Conservation (phyloP, 2,888 invertebrate species). For the Microctonus brassicae region DNA sequence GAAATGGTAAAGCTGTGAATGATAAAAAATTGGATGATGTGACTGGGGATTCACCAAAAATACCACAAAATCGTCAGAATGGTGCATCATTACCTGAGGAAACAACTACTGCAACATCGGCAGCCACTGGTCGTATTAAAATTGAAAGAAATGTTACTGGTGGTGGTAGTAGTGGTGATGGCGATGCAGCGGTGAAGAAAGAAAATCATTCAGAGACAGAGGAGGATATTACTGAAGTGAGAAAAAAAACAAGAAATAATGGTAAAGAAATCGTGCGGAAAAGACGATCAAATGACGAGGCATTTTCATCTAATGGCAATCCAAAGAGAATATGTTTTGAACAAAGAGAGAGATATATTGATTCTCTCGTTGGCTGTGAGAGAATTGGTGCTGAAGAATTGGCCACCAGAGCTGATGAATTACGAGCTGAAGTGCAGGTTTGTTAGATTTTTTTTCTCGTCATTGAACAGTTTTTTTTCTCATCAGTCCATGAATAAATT, state of each 20-base stretch:
- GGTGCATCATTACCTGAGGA: slow-evolving; percentile 66
- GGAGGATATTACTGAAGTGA: slow-evolving; percentile 32
- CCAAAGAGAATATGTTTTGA: slow-evolving; percentile 61
- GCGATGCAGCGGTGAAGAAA: slow-evolving; percentile 39
- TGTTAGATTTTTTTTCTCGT: neutral
- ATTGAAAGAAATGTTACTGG: slow-evolving; percentile 25
- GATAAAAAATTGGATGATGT: slow-evolving; percentile 58
- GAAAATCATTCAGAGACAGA: slow-evolving; percentile 48
- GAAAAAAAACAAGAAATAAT: slow-evolving; percentile 48
- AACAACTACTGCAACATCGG: slow-evolving; percentile 55
- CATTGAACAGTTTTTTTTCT: neutral
- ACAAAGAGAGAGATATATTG: slow-evolving; percentile 63
- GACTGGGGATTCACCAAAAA: slow-evolving; percentile 57
- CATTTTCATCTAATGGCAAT: slow-evolving; percentile 52
- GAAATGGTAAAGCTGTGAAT: slow-evolving; percentile 58
- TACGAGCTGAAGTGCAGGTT: slow-evolving; percentile 64
- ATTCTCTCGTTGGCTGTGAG: slow-evolving; percentile 62
- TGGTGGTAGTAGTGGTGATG: neutral
- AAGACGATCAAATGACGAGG: slow-evolving; percentile 51
- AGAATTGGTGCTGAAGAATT: slow-evolving; percentile 62
- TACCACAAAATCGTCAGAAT: slow-evolving; percentile 65
- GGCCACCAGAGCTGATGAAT: slow-evolving; percentile 60
- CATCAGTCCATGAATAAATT: neutral
- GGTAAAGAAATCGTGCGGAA: slow-evolving; percentile 56
- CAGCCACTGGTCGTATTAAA: slow-evolving; percentile 34